Percentiles rank a stretch among this genome's conserved stretches.
phyloP scores from a whole-genome alignment of 2,888 invertebrate species.

The Schizaphis graminum region DNA sequence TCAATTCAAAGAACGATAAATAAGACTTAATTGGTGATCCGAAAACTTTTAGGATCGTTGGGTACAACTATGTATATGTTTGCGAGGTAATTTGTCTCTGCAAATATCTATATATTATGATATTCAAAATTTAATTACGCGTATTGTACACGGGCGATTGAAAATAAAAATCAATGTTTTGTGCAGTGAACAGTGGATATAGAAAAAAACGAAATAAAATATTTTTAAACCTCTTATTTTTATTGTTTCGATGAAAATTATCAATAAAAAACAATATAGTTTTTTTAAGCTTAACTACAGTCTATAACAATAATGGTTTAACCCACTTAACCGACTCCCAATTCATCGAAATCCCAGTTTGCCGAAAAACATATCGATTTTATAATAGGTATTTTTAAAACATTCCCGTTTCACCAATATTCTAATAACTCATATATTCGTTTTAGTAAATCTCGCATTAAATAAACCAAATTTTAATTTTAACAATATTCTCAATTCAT shows the following conservation, averaged over 20 bases:
- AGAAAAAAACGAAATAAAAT: not conserved
- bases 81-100: accelerated
- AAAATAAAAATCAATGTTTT: not conserved
- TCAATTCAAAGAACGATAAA: not conserved
- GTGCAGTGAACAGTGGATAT: not conserved
- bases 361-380: too few relatives aligned
- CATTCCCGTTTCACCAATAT: too few relatives aligned
- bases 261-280: not conserved
- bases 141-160: not conserved
- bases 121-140: not conserved
- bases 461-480: too few relatives aligned
- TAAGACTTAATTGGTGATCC: not conserved
- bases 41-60: not conserved
- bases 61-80: not conserved
- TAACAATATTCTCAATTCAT: too few relatives aligned
- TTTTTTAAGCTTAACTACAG: not conserved
- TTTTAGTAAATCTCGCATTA: too few relatives aligned
- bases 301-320: not conserved
- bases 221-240: not conserved
- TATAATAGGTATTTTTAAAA: too few relatives aligned
- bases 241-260: not conserved
- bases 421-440: too few relatives aligned
- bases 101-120: not conserved
- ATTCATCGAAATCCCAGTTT: too few relatives aligned
- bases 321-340: too few relatives aligned